Evolutionary conservation across 2,113 vertebrate species (phyloP), one percentile per base, ranked within the genome.

Genomic region (Amia ocellicauda): DNA sequence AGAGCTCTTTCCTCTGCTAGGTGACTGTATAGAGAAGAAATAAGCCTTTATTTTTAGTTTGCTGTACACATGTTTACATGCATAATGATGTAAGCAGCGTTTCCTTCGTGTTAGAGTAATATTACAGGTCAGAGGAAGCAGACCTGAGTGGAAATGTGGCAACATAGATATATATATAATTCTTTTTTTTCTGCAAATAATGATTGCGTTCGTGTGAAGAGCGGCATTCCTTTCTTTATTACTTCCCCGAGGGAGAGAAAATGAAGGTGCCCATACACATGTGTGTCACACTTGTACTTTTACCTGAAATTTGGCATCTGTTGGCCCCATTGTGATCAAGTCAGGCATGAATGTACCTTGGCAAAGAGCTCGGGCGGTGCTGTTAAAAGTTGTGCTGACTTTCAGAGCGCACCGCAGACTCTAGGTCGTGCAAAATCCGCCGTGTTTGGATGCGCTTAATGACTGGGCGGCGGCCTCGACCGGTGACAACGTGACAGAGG

Each of bases 301-400:
- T 20, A 29, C 43, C 55, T 58, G 45, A 58, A 27, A 13, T 14
- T 42, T 58, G 27, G 42, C 43, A 19, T 23, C 53, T 29, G 62
- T 16, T 24, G 40, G 20, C 10, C 26, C 26, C 4, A 7, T 36
- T 23, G 19, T 29, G n/a, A 17, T 31, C 4, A 57, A 57, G 24
- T 41, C 4, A 41, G 40, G 29, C 56, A 41, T 9, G 4, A 41
- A 19, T 16, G 29, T 4, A n/a, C 3, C 28, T 57, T 57, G 29
- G 29, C 60, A 36, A 29, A 36, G 31, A 11, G 5, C 31, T 1
- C 1, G 31, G 31, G 31, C 31, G 31, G 5, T 36, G 31, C 1
- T 11, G 31, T 36, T 36, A 5, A 36, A n/a, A n/a, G n/a, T n/a
- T n/a, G n/a, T n/a, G n/a, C n/a, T n/a, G n/a, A n/a, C n/a, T n/a